phyloP scores from a whole-genome alignment of 2,888 invertebrate genomes.

The Lasioglossum vierecki region DNA sequence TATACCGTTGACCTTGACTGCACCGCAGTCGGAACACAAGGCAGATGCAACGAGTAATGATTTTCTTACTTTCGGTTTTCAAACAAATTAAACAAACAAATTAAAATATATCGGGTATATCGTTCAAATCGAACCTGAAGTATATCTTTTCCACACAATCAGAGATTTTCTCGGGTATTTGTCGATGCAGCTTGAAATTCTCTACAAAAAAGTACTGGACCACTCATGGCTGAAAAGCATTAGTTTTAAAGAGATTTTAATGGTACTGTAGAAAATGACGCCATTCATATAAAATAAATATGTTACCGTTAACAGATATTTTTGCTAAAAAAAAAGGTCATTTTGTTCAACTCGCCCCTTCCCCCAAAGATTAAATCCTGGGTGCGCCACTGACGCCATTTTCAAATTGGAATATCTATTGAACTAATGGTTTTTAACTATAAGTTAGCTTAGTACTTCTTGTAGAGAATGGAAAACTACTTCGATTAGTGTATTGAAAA shows the following conservation, averaged over 20 bases:
- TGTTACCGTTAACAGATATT: too few relatives aligned
- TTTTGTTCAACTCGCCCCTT: too few relatives aligned
- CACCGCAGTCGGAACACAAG: background rate
- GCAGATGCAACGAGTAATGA: background rate
- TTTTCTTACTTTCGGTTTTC: constrained; percentile 2
- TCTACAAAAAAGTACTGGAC: background rate
- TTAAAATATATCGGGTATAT: background rate
- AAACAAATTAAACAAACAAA: background rate
- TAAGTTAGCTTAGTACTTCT: background rate
- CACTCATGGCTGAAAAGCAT: background rate
- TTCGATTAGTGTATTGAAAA: background rate
- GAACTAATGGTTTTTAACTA: background rate
- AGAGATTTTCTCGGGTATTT: background rate
- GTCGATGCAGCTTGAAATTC: background rate
- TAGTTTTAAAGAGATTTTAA: background rate
- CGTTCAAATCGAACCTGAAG: background rate
- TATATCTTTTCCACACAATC: background rate
- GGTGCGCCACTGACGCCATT: background rate
- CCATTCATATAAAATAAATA: background rate
- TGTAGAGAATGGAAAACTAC: background rate
- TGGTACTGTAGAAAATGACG: background rate
- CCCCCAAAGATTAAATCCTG: too few relatives aligned
- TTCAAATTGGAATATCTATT: background rate
- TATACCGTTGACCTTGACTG: constrained; percentile 4
- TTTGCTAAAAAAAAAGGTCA: too few relatives aligned